Conservation (phyloP, 2,888 invertebrate genomes). For the Drosophila colorata region DNA sequence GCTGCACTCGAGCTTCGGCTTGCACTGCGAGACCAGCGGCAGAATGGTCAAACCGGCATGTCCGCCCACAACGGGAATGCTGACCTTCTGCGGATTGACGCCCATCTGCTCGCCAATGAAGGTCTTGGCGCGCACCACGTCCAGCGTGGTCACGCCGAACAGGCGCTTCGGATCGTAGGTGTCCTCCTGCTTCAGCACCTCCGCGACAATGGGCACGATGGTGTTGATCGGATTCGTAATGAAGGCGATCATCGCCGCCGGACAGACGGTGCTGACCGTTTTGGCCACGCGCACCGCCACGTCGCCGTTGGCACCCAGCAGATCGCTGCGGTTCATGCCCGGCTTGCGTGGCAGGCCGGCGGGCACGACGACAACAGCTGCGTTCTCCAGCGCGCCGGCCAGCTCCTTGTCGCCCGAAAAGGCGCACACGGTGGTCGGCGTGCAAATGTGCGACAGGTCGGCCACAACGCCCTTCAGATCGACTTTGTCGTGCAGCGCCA, state of each 20-base stretch:
- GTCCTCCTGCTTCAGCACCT: conserved; percentile 91
- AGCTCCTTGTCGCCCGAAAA: conserved; percentile 91
- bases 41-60: conserved; percentile 98
- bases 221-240: conserved; percentile 99
- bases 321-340: conserved; percentile 97
- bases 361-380: conserved; percentile 95
- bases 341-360: conserved; percentile 98
- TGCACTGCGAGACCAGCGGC: conserved; percentile 95
- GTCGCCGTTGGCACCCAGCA: conserved; percentile 97
- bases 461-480: conserved; percentile 96
- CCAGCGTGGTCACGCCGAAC: conserved; percentile 98
- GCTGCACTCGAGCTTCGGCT: conserved; percentile 91
- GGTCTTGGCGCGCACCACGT: conserved; percentile 95
- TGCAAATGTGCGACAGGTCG: conserved; percentile 97
- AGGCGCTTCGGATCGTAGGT: conserved; percentile 95
- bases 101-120: conserved; percentile 95
- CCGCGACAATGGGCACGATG: conserved; percentile 97
- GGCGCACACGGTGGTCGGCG: conserved; percentile 90
- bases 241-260: conserved; percentile 95
- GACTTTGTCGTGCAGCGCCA: conserved; percentile 95
- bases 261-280: conserved; percentile 91
- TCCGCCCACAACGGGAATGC: conserved; percentile 97
- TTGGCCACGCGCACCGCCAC: conserved; percentile 94
- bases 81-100: conserved; percentile 91
- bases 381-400: conserved; percentile 90